A percentile compares a stretch with the other conserved stretches of the same genome.
Evolutionary conservation across 1,140 invertebrate species (phyloP).

Genomic region (Daktulosphaira vitifoliae): DNA sequence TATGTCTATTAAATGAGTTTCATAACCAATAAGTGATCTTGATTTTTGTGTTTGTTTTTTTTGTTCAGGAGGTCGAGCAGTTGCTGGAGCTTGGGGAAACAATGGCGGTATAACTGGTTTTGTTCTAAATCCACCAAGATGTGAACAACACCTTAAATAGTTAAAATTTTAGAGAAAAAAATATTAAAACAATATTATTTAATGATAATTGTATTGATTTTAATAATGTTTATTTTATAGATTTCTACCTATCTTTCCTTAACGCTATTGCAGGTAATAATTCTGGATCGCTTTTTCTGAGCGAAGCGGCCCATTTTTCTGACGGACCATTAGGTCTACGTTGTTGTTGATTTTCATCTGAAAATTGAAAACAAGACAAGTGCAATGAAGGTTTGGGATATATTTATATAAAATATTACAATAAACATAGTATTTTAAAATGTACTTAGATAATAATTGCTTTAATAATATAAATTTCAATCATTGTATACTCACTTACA

Average conservation of each 20-base stretch:
- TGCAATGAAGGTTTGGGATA: too few species aligned
- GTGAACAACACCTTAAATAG: slow-evolving; percentile 16
- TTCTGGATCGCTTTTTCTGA: slow-evolving; percentile 55
- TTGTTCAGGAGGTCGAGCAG: slow-evolving; percentile 33
- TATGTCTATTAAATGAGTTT: slow-evolving; percentile 69
- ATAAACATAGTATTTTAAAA: too few species aligned
- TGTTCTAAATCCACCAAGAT: slow-evolving; percentile 21
- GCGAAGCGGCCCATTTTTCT: slow-evolving; percentile 52
- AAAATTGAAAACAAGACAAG: too few species aligned
- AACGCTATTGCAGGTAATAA: slow-evolving; percentile 53
- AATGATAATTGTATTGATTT: not conserved
- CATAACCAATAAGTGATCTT: slow-evolving; percentile 58
- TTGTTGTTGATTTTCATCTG: slow-evolving; percentile 1
- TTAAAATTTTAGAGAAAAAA: too few species aligned
- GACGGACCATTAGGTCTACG: slow-evolving; percentile 41
- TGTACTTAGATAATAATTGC: too few species aligned
- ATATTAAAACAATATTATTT: not conserved
- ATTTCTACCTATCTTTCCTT: slow-evolving; percentile 41
- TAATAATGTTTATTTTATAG: not conserved
- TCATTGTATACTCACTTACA: too few species aligned
- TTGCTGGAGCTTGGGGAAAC: slow-evolving; percentile 6
- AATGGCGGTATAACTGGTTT: slow-evolving; percentile 12
- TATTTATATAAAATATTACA: too few species aligned
- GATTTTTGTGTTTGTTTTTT: slow-evolving; percentile 56
- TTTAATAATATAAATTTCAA: too few species aligned